Percentiles rank a stretch among this genome's conserved stretches.
phyloP scores from a whole-genome alignment of 2,113 vertebrate species.

The Microcebus ravelobensis region DNA sequence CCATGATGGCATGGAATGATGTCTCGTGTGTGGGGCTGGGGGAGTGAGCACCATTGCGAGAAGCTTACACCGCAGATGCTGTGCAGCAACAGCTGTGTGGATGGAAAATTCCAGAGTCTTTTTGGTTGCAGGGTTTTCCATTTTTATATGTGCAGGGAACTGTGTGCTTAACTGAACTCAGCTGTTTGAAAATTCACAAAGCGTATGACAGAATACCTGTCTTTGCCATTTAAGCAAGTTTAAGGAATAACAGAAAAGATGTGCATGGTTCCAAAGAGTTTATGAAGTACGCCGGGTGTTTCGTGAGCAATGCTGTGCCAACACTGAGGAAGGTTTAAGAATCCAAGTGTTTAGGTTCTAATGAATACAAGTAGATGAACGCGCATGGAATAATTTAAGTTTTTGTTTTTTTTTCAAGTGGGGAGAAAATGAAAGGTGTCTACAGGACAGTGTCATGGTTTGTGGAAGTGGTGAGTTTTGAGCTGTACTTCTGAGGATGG shows the following conservation, averaged over 20 bases:
- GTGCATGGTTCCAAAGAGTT: background rate
- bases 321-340: background rate
- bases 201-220: slow-evolving; percentile 23
- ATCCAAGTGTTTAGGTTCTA: background rate
- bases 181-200: slow-evolving; percentile 54
- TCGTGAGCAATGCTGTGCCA: background rate
- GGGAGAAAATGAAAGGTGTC: background rate
- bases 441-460: background rate
- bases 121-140: slow-evolving; percentile 24
- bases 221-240: background rate
- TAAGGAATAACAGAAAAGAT: background rate
- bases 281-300: background rate
- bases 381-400: background rate
- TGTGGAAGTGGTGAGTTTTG: background rate
- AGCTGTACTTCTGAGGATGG: background rate
- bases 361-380: background rate
- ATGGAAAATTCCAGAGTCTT: slow-evolving; percentile 58
- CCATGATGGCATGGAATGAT: background rate
- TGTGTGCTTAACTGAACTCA: slow-evolving; percentile 52
- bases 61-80: background rate
- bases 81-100: slow-evolving; percentile 46
- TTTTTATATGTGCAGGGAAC: slow-evolving; percentile 22
- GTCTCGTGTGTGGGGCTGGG: background rate
- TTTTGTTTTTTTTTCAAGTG: background rate
- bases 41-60: background rate